A percentile compares a stretch with the other conserved stretches of the same genome.
phyloP scores from a whole-genome alignment of 2,113 vertebrate genomes.

The Mellivora capensis region DNA sequence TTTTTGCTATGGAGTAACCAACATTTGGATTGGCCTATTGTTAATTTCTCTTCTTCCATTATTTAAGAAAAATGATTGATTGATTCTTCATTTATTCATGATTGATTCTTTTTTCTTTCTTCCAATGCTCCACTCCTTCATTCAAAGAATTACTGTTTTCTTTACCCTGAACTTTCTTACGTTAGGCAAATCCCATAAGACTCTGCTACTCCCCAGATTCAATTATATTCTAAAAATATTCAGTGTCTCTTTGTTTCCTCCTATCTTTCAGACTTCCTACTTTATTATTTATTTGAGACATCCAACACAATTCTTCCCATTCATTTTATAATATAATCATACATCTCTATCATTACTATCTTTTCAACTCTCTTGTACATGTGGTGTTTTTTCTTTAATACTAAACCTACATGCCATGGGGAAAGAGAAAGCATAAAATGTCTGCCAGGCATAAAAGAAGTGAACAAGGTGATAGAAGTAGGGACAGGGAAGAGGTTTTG shows the following conservation, averaged over 20 bases:
- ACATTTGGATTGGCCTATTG: background rate
- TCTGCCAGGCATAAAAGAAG: background rate
- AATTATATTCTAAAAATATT: background rate
- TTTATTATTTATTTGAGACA: background rate
- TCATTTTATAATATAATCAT: background rate
- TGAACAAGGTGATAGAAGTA: background rate
- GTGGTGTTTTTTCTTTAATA: background rate
- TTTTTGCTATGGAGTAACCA: background rate
- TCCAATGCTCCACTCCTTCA: background rate
- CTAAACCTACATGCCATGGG: rapidly evolving
- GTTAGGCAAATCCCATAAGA: background rate
- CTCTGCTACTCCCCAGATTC: background rate
- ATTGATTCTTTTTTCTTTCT: background rate
- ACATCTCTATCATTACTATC: background rate
- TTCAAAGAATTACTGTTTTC: background rate
- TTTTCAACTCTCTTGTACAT: background rate
- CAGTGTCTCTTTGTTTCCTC: background rate
- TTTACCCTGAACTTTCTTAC: background rate
- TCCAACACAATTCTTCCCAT: background rate
- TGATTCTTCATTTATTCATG: background rate
- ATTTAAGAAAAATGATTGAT: background rate
- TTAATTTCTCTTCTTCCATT: background rate
- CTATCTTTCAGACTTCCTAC: background rate
- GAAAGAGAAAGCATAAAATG: background rate
- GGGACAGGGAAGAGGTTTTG: background rate